A percentile compares a stretch with the other conserved stretches of the same genome.
phyloP scores from a whole-genome alignment of 1,140 invertebrate species.

The Listronotus bonariensis region DNA sequence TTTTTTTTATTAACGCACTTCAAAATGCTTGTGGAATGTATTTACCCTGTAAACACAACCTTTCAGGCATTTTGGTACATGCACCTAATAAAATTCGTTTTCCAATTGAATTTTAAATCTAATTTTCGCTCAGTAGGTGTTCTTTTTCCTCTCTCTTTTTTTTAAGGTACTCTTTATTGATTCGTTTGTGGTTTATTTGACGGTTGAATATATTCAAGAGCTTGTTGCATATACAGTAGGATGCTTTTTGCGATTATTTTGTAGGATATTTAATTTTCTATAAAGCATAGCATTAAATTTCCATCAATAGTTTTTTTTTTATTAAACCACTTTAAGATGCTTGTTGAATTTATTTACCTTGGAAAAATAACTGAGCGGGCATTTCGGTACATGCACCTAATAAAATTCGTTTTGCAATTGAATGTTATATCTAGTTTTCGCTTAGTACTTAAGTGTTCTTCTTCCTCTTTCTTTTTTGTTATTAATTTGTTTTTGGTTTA shows the following conservation, averaged over 20 bases:
- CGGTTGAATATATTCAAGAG: conserved; percentile 10
- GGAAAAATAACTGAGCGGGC: conserved; percentile 36
- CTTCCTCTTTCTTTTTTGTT: conserved; percentile 6
- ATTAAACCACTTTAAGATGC: conserved; percentile 41
- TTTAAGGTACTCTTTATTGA: conserved; percentile 16
- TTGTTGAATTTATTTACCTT: conserved; percentile 40
- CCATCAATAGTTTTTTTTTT: too few relatives aligned
- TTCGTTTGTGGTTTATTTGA: conserved; percentile 9
- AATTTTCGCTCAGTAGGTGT: conserved; percentile 46
- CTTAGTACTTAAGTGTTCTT: conserved; percentile 38
- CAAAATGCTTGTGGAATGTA: conserved; percentile 39
- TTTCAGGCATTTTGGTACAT: conserved; percentile 39
- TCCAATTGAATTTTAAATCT: conserved; percentile 50
- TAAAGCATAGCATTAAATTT: too few relatives aligned
- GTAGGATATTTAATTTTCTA: too few relatives aligned
- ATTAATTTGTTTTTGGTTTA: conserved; percentile 11
- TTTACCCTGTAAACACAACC: conserved; percentile 40
- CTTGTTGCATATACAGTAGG: too few relatives aligned
- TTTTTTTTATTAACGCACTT: conserved; percentile 42
- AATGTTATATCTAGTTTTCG: conserved; percentile 49
- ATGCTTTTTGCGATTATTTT: too few relatives aligned
- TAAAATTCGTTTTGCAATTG: conserved; percentile 47
- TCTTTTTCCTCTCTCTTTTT: conserved; percentile 13
- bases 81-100: conserved; percentile 45
- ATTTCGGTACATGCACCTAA: conserved; percentile 42